Percentiles rank a stretch among this genome's conserved stretches.
These are phyloP conservation scores for Drosophila sulfurigaster DNA, from an alignment of 1,140 invertebrate species.

Conservation along the genomic window DNA sequence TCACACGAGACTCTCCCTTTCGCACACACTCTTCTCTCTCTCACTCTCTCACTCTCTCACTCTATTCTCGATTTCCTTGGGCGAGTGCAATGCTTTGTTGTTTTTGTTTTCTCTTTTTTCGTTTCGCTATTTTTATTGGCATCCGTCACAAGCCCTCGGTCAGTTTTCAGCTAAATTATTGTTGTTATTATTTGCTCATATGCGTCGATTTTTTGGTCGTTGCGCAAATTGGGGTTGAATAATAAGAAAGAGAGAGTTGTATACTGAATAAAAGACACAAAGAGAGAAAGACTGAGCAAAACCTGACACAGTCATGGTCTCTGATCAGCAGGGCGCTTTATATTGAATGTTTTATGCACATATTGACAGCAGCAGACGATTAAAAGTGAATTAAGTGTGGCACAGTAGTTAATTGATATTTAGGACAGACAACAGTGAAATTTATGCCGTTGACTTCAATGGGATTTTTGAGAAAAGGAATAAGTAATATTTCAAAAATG, in stretches of 20 bases:
- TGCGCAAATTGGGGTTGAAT: conserved; percentile 11
- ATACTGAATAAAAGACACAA: neutral
- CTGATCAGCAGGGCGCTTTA: conserved; percentile 11
- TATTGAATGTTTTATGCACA: conserved; percentile 7
- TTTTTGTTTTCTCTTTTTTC: neutral
- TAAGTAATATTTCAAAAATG: too few species aligned
- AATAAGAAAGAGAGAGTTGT: neutral
- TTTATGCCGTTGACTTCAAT: neutral
- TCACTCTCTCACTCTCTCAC: too few species aligned
- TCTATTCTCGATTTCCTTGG: neutral
- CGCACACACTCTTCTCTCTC: neutral
- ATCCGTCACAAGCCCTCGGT: conserved; percentile 1
- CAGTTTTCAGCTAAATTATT: conserved; percentile 54
- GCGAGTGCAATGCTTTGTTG: conserved; percentile 1
- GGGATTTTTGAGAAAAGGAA: neutral
- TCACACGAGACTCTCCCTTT: neutral
- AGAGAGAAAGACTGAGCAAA: neutral
- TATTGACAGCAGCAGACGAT: conserved; percentile 12
- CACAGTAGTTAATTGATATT: conserved; percentile 6
- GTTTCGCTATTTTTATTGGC: neutral
- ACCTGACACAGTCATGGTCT: conserved; percentile 16
- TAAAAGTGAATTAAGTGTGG: neutral
- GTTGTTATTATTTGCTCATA: conserved; percentile 62
- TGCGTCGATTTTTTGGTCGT: conserved; percentile 58
- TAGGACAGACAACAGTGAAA: neutral